Percentiles rank a stretch among this genome's conserved stretches.
These are phyloP conservation scores for Propithecus deckenii DNA, from an alignment of 2,797 vertebrate species.

Conservation along the genomic window DNA sequence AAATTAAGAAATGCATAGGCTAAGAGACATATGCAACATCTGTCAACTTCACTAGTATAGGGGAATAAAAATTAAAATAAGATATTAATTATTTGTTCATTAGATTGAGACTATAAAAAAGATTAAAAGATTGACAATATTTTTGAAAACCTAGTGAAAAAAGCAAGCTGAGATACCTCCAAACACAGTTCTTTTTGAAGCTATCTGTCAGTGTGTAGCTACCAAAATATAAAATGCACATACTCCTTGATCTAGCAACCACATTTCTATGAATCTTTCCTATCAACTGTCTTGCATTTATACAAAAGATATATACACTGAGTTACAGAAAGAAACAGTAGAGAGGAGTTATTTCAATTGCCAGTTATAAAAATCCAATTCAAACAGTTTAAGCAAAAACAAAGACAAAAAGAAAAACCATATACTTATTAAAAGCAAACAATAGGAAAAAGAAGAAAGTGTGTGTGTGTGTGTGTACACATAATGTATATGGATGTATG, in stretches of 20 bases:
- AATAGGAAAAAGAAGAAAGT: background rate
- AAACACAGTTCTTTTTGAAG: background rate
- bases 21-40: background rate
- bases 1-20: background rate
- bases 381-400: background rate
- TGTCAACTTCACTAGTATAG: background rate
- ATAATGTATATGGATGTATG: background rate
- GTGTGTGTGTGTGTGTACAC: background rate
- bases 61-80: conserved; percentile 45
- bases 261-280: background rate
- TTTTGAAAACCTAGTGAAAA: conserved; percentile 35
- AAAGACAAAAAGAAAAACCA: background rate
- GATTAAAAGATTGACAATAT: background rate
- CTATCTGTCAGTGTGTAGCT: background rate
- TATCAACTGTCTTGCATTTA: conserved; percentile 2
- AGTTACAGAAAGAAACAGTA: background rate
- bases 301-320: background rate
- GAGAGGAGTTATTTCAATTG: background rate
- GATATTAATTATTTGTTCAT: background rate
- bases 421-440: background rate
- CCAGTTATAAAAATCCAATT: background rate
- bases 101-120: conserved; percentile 11
- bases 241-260: background rate
- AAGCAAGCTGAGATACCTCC: background rate
- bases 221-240: background rate